Evolutionary conservation across 2,113 vertebrate genomes (phyloP).

Genomic region (Myotis lucifugus): DNA sequence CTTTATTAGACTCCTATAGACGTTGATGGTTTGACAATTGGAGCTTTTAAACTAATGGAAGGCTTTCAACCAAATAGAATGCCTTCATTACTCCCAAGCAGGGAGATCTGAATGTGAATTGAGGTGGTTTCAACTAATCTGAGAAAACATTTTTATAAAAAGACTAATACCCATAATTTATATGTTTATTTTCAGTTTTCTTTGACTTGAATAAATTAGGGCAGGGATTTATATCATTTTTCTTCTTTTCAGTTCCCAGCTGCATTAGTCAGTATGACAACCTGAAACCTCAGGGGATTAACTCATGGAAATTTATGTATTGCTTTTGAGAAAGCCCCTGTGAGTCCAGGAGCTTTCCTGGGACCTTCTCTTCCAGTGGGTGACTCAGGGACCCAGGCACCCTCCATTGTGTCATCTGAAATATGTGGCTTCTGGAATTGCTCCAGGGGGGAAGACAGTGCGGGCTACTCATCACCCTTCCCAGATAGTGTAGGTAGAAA

Average conservation of each 20-base stretch:
- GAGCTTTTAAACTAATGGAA: slow-evolving; percentile 77
- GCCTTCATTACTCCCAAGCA: slow-evolving; percentile 62
- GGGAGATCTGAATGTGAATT: slow-evolving; percentile 59
- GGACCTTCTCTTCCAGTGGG: background rate
- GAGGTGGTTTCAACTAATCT: slow-evolving; percentile 65
- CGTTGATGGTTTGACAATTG: slow-evolving; percentile 71
- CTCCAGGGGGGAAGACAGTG: background rate
- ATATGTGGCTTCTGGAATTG: background rate
- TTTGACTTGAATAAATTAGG: slow-evolving; percentile 59
- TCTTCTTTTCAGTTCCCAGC: background rate
- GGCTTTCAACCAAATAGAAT: slow-evolving; percentile 70
- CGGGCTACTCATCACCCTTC: background rate
- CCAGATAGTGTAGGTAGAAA: background rate
- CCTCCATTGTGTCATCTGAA: background rate
- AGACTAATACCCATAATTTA: slow-evolving; percentile 68
- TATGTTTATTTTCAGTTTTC: slow-evolving; percentile 71
- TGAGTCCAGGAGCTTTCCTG: background rate
- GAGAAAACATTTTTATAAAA: slow-evolving; percentile 62
- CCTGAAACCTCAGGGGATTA: background rate
- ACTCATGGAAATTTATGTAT: background rate
- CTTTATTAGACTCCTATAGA: slow-evolving; percentile 61
- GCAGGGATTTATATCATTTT: slow-evolving; percentile 42
- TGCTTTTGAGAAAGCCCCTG: background rate
- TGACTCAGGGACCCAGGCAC: background rate
- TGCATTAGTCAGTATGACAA: background rate